Evolutionary conservation across 1,140 invertebrate species (phyloP), one percentile per base, ranked within the genome.

Genomic region (Periplaneta americana): DNA sequence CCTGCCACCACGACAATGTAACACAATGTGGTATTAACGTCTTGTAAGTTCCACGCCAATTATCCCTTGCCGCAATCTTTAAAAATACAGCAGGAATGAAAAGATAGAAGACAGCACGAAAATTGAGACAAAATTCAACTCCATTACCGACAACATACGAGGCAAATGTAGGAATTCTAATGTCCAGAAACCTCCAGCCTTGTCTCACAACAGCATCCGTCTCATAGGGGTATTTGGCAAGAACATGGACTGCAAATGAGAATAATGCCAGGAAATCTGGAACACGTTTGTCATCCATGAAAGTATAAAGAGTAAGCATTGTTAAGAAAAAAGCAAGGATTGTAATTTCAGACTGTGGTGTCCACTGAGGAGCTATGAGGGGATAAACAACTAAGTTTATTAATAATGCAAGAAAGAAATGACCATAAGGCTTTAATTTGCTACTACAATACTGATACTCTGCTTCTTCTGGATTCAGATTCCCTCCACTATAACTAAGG

Each of bases 221-320:
- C 84, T 96, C 95, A 83, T 96, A 96, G 0, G 95, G 95, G 89
- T 96, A 96, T 85, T 95, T 95, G 0, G 95, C 95, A 1, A 96
- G 87, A 0, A 96, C 94, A 84, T 96, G 94, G 0, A 96, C 91
- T 5, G 92, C 92, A 85, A 96, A 96, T 11, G 95, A 96, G 6
- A 96, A 88, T 0, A 97, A 88, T 0, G 93, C 91, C 8, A 96
- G 85, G 13, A 93, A 88, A 85, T 96, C 95, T 0, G 94, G 92
- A 77, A 92, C 89, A n/a, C 87, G 89, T 82, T 87, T 88, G 0
- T 88, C 91, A 81, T 91, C 91, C 85, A 91, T 91, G 81, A 96
- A 96, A 6, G 93, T 93, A 31, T 93, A 88, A 31, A 97, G 87
- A 0, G 95, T 95, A 31, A 95, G 86, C 34, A 95, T 92, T 74